Evolutionary conservation across 2,113 vertebrate species (phyloP), one percentile per base, ranked within the genome.

Genomic region (Thalassoma bifasciatum): DNA sequence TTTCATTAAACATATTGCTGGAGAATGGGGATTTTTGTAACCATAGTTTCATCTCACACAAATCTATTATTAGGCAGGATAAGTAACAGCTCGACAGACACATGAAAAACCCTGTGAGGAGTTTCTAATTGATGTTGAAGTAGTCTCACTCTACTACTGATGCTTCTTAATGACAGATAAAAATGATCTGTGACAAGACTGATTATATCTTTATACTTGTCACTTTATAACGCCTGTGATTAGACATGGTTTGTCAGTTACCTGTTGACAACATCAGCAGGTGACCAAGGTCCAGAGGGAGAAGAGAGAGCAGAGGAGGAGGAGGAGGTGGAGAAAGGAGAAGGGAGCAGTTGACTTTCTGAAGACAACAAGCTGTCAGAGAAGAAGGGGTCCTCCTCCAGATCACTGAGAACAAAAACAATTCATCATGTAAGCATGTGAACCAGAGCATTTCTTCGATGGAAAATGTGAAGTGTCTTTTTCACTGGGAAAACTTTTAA

Each of bases 341-440:
- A 21, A 72, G 24, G 62, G 64, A 60, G 74, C 62, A 66, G 74
- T 62, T 68, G 80, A 17, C 47, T 21, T 38, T 89, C 82, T 21
- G 82, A 75, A 14, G 63, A 40, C 17, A 11, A 24, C 46, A 72
- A 21, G n/a, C 66, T 72, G 57, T 89, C 88, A 2, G 84, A 83
- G 73, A 93, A 91, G 79, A 92, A 92, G 0, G 87, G 92, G 77
- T 93, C 92, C 16, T 93, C 92, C 61, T 93, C 92, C 60, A 89
- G 77, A 9, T 84, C 91, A 8, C 90, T 92, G 57, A 22, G 2
- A 11, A 53, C 11, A 46, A 14, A 46, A 16, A 46, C 44, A 46
- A 17, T 19, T 30, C 30, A 30, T 30, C 30, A 3, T 30, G 30
- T 30, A 30, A 30, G 30, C 6, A 3, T 30, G 30, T 30, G 30